Percentiles rank a stretch among this genome's conserved stretches.
Conservation (phyloP, 1,140 invertebrate species). For the Uloborus diversus region DNA sequence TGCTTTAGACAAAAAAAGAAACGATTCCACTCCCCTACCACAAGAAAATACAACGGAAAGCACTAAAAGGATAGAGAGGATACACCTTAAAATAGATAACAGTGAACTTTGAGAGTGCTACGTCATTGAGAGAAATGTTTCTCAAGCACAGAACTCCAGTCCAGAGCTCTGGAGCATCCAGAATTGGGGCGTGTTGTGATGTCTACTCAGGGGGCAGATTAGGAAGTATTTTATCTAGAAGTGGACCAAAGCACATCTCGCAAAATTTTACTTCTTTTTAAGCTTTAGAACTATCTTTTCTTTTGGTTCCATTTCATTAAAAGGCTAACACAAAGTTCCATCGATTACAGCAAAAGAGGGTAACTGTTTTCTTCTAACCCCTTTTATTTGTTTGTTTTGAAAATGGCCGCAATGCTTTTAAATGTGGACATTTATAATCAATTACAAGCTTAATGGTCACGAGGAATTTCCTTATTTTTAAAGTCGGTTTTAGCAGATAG, state of each 20-base stretch:
- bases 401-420: no score
- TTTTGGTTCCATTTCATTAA: not conserved
- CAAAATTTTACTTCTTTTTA: constrained; percentile 13
- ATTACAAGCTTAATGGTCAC: no score
- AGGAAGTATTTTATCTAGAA: constrained; percentile 11
- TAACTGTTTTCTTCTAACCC: no score
- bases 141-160: not conserved
- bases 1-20: not conserved
- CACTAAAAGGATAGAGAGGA: constrained; percentile 5
- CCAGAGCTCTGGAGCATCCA: not conserved
- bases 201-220: not conserved
- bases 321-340: no score
- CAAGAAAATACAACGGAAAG: constrained; percentile 17
- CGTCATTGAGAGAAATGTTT: constrained; percentile 15
- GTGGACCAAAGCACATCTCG: not conserved
- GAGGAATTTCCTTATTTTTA: no score
- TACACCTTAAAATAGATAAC: not conserved
- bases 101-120: not conserved
- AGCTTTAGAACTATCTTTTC: not conserved
- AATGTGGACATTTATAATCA: no score
- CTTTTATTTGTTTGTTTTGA: no score
- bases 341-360: no score
- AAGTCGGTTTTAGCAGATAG: no score
- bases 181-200: not conserved
- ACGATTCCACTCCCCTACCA: not conserved